These are phyloP conservation scores for Fukomys damarensis DNA, from an alignment of 2,113 vertebrate genomes.

Conservation along the genomic window DNA sequence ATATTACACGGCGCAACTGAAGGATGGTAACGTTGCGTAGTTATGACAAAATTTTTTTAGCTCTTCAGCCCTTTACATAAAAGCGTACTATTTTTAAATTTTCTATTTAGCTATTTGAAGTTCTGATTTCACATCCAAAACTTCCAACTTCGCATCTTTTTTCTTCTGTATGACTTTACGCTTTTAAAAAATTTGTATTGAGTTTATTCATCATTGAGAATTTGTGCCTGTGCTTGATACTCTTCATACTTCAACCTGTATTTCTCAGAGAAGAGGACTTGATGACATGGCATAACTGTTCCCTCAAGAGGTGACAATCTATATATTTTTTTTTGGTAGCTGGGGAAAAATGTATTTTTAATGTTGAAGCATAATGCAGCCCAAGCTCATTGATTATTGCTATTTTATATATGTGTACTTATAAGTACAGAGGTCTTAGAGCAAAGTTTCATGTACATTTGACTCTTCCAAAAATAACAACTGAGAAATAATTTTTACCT, in stretches of 20 bases:
- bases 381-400: background rate
- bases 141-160: background rate
- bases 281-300: background rate
- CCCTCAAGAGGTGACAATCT: background rate
- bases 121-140: background rate
- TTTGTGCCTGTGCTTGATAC: too few relatives aligned
- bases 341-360: too few relatives aligned
- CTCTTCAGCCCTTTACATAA: background rate
- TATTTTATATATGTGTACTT: background rate
- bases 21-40: background rate
- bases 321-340: too few relatives aligned
- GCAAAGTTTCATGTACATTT: background rate
- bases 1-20: background rate
- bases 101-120: constrained; percentile 22
- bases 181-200: too few relatives aligned
- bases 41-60: background rate
- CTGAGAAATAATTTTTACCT: background rate
- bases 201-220: too few relatives aligned
- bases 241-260: background rate
- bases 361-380: background rate
- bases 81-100: background rate
- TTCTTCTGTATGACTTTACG: background rate
- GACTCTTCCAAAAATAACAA: background rate
- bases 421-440: background rate
- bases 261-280: background rate